Evolutionary conservation across 2,113 vertebrate species (phyloP).

Genomic region (Ammodytes marinus): DNA sequence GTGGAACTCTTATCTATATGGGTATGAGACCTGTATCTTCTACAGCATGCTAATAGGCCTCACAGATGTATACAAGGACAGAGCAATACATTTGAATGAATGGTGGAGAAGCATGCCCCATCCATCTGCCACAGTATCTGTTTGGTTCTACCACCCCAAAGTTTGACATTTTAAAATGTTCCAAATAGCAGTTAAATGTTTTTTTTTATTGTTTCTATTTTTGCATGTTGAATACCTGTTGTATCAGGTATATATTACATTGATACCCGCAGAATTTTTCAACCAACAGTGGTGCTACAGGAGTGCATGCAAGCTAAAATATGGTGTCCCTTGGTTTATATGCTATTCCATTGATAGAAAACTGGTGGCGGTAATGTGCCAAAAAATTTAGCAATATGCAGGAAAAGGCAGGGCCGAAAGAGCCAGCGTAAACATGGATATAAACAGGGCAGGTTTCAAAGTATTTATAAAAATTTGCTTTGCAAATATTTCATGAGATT

Average conservation of each 20-base stretch:
- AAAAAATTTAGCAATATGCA: not conserved
- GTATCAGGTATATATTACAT: not conserved
- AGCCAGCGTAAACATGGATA: not conserved
- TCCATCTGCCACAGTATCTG: not conserved
- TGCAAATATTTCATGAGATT: not conserved
- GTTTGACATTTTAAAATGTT: not conserved
- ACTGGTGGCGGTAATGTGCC: not conserved
- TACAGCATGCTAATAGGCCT: constrained; percentile 12
- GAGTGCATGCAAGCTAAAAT: not conserved
- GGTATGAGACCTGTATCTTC: constrained; percentile 77
- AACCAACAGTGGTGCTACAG: not conserved
- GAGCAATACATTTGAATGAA: constrained; percentile 5
- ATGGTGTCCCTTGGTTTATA: not conserved
- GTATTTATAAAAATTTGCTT: not conserved
- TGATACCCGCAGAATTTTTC: not conserved
- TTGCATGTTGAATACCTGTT: not conserved
- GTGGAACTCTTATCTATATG: constrained; percentile 90
- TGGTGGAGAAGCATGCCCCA: not conserved
- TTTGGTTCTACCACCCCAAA: not conserved
- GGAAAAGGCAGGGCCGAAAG: not conserved
- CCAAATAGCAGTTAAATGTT: not conserved
- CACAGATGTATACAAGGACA: constrained; percentile 3
- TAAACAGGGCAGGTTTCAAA: constrained; percentile 1
- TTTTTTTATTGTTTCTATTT: not conserved
- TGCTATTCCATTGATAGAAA: not conserved